Percentiles rank a stretch among this genome's conserved stretches.
phyloP scores from a whole-genome alignment of 2,888 invertebrate species.

The Andrena minutula region DNA sequence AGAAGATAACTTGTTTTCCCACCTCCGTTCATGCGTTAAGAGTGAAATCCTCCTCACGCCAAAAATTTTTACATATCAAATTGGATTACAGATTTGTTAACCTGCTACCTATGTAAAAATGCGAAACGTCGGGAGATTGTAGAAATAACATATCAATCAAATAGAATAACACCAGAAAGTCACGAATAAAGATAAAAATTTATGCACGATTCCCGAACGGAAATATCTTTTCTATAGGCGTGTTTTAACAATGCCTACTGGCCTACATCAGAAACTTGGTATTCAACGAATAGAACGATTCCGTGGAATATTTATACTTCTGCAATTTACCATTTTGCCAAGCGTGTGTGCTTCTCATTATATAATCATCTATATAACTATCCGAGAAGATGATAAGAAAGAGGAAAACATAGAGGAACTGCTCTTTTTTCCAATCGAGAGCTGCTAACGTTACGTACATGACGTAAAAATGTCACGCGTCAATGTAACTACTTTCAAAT shows the following conservation, averaged over 20 bases:
- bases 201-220: too few species aligned
- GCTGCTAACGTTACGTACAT: background rate
- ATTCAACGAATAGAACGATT: background rate
- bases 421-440: background rate
- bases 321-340: background rate
- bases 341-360: background rate
- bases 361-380: background rate
- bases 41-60: too few species aligned
- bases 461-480: constrained; percentile 38
- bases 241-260: too few species aligned
- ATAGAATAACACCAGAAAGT: too few species aligned
- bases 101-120: too few species aligned
- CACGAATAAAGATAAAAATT: too few species aligned
- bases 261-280: too few species aligned
- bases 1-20: background rate
- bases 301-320: background rate
- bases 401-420: background rate
- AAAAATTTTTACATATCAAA: too few species aligned
- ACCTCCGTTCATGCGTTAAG: background rate
- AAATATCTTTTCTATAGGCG: too few species aligned
- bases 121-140: too few species aligned
- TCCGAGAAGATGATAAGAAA: background rate
- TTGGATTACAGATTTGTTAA: too few species aligned
- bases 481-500: constrained; percentile 8
- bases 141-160: too few species aligned